A percentile compares a stretch with the other conserved stretches of the same genome.
These are phyloP conservation scores for Steinernema hermaphroditum DNA, from an alignment of 2,888 invertebrate genomes.

Conservation along the genomic window DNA sequence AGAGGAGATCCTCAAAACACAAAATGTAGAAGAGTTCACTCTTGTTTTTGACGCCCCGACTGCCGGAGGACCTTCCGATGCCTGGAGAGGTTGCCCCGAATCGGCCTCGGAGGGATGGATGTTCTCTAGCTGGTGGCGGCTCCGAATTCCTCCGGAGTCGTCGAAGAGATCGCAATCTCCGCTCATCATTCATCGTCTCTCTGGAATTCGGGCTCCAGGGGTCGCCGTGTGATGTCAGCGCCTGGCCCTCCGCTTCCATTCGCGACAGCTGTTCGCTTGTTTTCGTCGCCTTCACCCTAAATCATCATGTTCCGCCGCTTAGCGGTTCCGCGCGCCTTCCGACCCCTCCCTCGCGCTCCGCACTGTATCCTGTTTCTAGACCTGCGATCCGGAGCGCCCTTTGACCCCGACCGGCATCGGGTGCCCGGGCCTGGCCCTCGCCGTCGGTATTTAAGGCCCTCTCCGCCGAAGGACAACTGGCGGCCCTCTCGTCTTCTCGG, in stretches of 20 bases:
- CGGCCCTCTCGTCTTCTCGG: neutral
- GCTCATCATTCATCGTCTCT: constrained; percentile 14
- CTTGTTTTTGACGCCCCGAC: too few species aligned
- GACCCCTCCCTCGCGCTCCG: neutral
- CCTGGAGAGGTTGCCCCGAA: too few species aligned
- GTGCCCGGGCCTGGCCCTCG: neutral
- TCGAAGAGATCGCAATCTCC: constrained; percentile 5
- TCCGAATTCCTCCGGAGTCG: neutral
- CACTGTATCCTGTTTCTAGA: neutral
- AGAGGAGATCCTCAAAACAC: too few species aligned
- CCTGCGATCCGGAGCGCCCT: neutral
- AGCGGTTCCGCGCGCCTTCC: neutral
- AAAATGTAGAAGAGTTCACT: too few species aligned
- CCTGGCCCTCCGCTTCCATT: constrained; percentile 6
- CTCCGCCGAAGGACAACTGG: constrained; percentile 24
- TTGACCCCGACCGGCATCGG: neutral
- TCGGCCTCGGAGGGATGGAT: too few species aligned
- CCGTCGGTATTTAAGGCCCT: neutral
- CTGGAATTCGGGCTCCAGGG: constrained; percentile 5
- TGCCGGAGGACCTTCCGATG: too few species aligned
- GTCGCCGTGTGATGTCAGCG: constrained; percentile 19
- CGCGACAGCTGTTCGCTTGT: constrained; percentile 14
- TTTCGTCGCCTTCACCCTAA: constrained; percentile 14
- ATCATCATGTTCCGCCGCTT: constrained; percentile 6
- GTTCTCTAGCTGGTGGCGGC: too few species aligned